Conservation (phyloP, 2,888 invertebrate genomes). For the Slavum lentiscoides region DNA sequence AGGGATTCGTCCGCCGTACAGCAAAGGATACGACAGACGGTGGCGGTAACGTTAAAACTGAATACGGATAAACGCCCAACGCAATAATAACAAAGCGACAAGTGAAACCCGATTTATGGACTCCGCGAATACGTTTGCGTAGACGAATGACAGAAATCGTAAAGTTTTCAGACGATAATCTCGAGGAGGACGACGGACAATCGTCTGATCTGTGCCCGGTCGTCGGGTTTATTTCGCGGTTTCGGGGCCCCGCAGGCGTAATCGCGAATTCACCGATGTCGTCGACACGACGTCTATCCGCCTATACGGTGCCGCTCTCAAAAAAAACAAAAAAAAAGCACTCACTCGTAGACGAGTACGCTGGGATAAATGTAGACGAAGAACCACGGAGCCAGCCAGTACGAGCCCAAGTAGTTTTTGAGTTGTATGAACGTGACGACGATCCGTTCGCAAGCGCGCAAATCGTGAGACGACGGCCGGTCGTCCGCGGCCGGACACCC, state of each 20-base stretch:
- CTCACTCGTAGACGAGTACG: conserved; percentile 46
- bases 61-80: neutral
- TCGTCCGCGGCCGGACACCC: neutral
- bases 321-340: neutral
- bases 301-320: too few species aligned
- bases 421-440: conserved; percentile 39
- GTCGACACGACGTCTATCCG: too few species aligned
- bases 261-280: too few species aligned
- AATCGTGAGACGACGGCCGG: neutral
- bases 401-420: conserved; percentile 34
- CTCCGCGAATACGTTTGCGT: too few species aligned
- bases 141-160: too few species aligned
- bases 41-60: neutral
- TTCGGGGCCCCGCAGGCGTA: too few species aligned
- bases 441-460: conserved; percentile 23
- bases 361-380: conserved; percentile 42
- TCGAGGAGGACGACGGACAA: too few species aligned
- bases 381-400: conserved; percentile 44
- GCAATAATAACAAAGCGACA: too few species aligned
- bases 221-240: too few species aligned
- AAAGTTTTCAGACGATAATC: too few species aligned
- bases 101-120: too few species aligned
- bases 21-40: neutral
- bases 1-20: neutral
- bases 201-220: too few species aligned